phyloP scores from a whole-genome alignment of 92 coral and sea anemone species.

The Meandrina meandrites region DNA sequence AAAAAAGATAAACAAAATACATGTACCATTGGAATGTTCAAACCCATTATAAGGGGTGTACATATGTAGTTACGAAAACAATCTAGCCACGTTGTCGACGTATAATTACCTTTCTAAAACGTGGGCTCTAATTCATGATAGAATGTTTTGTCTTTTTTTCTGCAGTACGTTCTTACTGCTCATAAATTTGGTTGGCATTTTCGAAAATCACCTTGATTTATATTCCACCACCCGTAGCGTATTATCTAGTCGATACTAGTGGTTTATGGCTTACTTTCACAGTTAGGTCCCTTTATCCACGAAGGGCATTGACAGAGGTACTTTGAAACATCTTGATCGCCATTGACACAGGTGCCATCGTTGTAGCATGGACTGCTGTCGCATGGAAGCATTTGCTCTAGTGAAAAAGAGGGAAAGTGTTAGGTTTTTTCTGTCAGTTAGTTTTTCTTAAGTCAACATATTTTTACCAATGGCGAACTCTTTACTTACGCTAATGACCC shows the following conservation, averaged over 20 bases:
- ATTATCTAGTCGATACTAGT: too few species aligned
- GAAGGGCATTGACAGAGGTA: constrained; percentile 18
- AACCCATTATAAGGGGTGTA: too few species aligned
- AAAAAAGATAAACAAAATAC: too few species aligned
- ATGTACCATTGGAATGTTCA: too few species aligned
- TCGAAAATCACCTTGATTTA: neutral
- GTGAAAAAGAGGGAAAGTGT: neutral
- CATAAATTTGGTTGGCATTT: neutral
- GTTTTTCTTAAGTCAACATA: neutral
- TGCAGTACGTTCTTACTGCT: neutral
- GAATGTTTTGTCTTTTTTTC: too few species aligned
- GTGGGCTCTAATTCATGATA: too few species aligned
- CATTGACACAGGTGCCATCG: constrained; percentile 82
- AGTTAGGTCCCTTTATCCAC: constrained; percentile 22
- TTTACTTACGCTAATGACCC: too few species aligned
- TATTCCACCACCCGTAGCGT: too few species aligned
- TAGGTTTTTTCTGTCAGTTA: neutral
- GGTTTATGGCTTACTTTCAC: neutral
- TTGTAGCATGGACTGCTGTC: constrained; percentile 69
- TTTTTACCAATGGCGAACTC: too few species aligned
- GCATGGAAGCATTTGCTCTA: constrained; percentile 7
- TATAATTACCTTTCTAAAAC: too few species aligned
- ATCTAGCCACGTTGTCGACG: too few species aligned
- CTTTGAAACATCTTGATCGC: constrained; percentile 20
- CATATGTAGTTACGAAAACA: too few species aligned